phyloP scores from a whole-genome alignment of 2,888 invertebrate species.

The Eupithecia exiguata region DNA sequence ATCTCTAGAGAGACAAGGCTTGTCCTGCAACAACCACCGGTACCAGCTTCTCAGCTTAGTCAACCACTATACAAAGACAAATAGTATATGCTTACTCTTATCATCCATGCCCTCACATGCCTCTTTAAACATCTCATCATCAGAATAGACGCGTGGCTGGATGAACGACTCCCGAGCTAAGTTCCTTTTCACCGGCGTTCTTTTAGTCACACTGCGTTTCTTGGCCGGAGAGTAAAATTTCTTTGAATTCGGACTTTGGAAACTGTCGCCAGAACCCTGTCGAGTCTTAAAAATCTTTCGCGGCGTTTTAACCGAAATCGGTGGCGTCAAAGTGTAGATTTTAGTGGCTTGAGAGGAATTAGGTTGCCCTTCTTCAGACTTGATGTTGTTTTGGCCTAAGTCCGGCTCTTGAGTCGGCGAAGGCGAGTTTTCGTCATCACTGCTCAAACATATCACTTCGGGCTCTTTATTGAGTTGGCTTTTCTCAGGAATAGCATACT shows the following conservation, averaged over 20 bases:
- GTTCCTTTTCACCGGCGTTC: conserved; percentile 58
- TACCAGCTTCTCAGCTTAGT: neutral
- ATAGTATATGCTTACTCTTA: conserved; percentile 62
- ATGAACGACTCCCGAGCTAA: conserved; percentile 48
- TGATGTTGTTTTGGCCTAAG: conserved; percentile 21
- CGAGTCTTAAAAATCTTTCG: conserved; percentile 37
- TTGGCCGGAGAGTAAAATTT: conserved; percentile 70
- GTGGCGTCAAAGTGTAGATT: conserved; percentile 48
- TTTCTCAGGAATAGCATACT: conserved; percentile 35
- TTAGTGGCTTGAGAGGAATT: conserved; percentile 32
- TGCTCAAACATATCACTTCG: conserved; percentile 55
- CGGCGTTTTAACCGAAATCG: conserved; percentile 46
- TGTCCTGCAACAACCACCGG: neutral
- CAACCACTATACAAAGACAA: neutral
- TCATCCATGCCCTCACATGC: conserved; percentile 63
- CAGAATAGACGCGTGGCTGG: conserved; percentile 25
- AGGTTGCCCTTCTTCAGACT: conserved; percentile 16
- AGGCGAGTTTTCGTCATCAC: conserved; percentile 57
- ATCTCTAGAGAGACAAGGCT: neutral
- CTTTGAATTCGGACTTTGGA: conserved; percentile 44
- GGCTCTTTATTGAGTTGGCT: conserved; percentile 29
- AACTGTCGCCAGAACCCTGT: conserved; percentile 39
- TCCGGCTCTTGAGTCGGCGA: conserved; percentile 17
- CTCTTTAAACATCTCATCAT: conserved; percentile 43
- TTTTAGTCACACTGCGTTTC: conserved; percentile 57